These are phyloP conservation scores for Trinectes maculatus DNA, from an alignment of 2,113 vertebrate species.

Conservation along the genomic window DNA sequence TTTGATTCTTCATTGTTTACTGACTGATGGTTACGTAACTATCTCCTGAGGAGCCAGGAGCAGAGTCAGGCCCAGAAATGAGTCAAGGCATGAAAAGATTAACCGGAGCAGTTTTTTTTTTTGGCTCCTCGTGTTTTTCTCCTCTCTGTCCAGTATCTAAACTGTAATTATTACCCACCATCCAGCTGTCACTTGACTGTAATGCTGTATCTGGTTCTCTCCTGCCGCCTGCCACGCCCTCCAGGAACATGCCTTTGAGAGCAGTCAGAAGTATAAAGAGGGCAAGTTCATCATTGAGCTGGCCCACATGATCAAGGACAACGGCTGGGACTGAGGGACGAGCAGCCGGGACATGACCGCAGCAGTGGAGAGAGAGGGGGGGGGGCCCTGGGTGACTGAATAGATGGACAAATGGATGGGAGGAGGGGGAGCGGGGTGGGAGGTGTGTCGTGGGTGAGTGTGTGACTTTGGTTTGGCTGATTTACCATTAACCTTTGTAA, in stretches of 20 bases:
- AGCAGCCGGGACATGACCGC: slow-evolving; percentile 42
- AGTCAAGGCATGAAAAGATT: slow-evolving; percentile 27
- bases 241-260: slow-evolving; percentile 99
- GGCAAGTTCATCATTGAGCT: slow-evolving; percentile 99
- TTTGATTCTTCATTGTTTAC: slow-evolving; percentile 41
- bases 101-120: background rate
- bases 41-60: slow-evolving; percentile 32
- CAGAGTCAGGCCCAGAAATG: slow-evolving; percentile 8
- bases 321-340: slow-evolving; percentile 94
- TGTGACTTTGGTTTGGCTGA: slow-evolving; percentile 82
- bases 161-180: background rate
- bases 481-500: slow-evolving; percentile 81
- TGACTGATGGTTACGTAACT: slow-evolving; percentile 53
- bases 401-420: slow-evolving; percentile 20
- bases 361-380: background rate
- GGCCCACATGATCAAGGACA: slow-evolving; percentile 99
- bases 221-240: slow-evolving; percentile 41
- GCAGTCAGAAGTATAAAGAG: slow-evolving; percentile 99
- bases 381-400: slow-evolving; percentile 22
- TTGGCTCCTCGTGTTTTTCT: background rate
- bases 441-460: slow-evolving; percentile 72
- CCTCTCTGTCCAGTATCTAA: background rate
- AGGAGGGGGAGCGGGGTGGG: slow-evolving; percentile 16
- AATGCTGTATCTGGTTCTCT: slow-evolving; percentile 23
- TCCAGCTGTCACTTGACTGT: slow-evolving; percentile 25